A percentile compares a stretch with the other conserved stretches of the same genome.
Evolutionary conservation across 2,797 vertebrate species (phyloP).

Genomic region (Darevskia nairensis): DNA sequence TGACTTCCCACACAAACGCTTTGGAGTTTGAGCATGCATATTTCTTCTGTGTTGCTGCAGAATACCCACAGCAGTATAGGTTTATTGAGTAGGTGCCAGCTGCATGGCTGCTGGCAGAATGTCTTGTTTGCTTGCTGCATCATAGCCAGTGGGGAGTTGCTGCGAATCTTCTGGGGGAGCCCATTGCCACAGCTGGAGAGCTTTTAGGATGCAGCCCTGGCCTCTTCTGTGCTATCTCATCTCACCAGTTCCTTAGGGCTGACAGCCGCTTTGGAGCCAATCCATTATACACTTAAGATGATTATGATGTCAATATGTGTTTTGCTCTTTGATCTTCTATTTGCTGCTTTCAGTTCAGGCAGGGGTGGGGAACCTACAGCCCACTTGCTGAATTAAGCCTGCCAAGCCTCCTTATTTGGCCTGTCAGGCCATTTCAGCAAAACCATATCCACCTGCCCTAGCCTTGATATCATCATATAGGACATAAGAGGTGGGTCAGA

Average conservation of each 20-base stretch:
- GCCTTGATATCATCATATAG: too few species aligned
- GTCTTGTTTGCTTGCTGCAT: background rate
- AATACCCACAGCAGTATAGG: background rate
- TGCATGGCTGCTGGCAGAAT: background rate
- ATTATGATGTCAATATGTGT: background rate
- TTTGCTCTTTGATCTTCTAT: background rate
- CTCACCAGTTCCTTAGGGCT: background rate
- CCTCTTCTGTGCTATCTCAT: background rate
- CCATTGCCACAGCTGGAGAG: background rate
- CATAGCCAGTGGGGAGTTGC: background rate
- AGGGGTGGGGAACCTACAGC: too few species aligned
- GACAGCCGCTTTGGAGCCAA: background rate
- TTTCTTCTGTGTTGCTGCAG: background rate
- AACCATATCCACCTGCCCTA: too few species aligned
- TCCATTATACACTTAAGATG: background rate
- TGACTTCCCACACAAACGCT: too few species aligned
- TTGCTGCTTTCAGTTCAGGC: background rate
- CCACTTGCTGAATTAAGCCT: too few species aligned
- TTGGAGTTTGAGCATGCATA: background rate
- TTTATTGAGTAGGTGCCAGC: background rate
- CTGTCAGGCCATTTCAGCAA: too few species aligned
- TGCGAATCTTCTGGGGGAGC: background rate
- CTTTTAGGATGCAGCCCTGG: background rate
- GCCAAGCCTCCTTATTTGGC: too few species aligned
- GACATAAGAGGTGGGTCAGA: too few species aligned